A percentile compares a stretch with the other conserved stretches of the same genome.
These are phyloP conservation scores for Lepeophtheirus nordmannii DNA, from an alignment of 2,888 invertebrate species.

Conservation along the genomic window DNA sequence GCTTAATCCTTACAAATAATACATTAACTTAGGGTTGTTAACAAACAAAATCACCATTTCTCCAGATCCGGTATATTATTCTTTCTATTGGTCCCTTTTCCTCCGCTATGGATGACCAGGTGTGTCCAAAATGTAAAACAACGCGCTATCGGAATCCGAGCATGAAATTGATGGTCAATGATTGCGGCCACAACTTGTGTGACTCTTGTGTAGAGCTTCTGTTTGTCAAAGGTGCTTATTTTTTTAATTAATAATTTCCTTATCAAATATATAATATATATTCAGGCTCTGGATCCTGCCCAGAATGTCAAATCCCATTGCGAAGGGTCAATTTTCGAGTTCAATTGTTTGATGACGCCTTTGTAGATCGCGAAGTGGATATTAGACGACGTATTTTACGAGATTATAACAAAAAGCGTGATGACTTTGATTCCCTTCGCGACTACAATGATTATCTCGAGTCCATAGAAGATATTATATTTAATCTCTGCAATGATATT, in stretches of 20 bases:
- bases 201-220: constrained; percentile 91
- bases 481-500: constrained; percentile 72
- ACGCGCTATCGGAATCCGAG: constrained; percentile 65
- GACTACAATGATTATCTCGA: constrained; percentile 95
- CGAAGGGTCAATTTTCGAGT: constrained; percentile 77
- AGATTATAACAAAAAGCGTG: constrained; percentile 87
- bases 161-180: constrained; percentile 89
- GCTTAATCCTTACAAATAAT: too few species aligned
- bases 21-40: too few species aligned
- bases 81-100: too few species aligned
- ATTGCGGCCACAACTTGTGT: constrained; percentile 93
- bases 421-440: constrained; percentile 64
- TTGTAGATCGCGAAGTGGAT: constrained; percentile 93
- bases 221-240: constrained; percentile 66
- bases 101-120: constrained; percentile 55
- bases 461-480: constrained; percentile 78
- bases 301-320: constrained; percentile 75
- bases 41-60: too few species aligned
- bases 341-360: constrained; percentile 88
- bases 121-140: constrained; percentile 89
- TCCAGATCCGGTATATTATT: too few species aligned
- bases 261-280: too few species aligned
- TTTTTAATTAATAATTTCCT: not conserved
- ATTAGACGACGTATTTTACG: constrained; percentile 70
- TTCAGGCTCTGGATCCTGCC: constrained; percentile 84